Base-by-base conservation (phyloP, 2,797 vertebrate genomes). In the Fratercula arctica region DNA sequence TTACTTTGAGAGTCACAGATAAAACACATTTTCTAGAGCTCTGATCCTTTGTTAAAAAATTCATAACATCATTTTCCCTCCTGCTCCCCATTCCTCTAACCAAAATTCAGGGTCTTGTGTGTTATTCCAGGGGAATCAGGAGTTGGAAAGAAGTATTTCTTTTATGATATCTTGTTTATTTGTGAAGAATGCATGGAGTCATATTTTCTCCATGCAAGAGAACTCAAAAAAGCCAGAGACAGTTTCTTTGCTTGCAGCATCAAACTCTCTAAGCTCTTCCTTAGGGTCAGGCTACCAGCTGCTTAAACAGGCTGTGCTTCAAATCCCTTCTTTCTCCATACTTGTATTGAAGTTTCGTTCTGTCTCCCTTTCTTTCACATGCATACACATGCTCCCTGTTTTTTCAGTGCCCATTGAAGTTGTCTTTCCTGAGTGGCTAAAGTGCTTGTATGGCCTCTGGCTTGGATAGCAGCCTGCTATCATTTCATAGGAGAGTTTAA, bases 221-320 rank as follows among this genome's bases (percentile, higher is more conserved):
- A 95, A 90, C 87, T 91, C 57, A 90, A 94, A 82, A 45, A 87
- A 93, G 12, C 17, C 77, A 89, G 59, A 85, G 48, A 87, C 14
- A 50, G 31, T 86, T 95, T 78, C 82, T 95, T 63, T 91, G 43
- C 89, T 94, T 91, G 63, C 35, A 93, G 61, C 80, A 88, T 90
- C 79, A 63, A 76, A 88, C 45, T 79, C 35, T 79, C 26, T 11
- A 88, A 85, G 79, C 33, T 93, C 64, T 92, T 90, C 53, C 82
- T 95, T 69, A n/a, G 69, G 94, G 87, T 92, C 79, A 86, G 59
- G 23, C 50, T 84, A 91, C 91, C 76, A 95, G 87, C 69, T 95
- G 93, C 89, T 86, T 91, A 54, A 91, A 61, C 61, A 91, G 63
- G 11, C 76, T 84, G 66, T 76, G 57, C 39, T 90, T 84, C 91